Conservation (phyloP, 2,113 vertebrate species). For the Romanogobio albipinnatus region DNA sequence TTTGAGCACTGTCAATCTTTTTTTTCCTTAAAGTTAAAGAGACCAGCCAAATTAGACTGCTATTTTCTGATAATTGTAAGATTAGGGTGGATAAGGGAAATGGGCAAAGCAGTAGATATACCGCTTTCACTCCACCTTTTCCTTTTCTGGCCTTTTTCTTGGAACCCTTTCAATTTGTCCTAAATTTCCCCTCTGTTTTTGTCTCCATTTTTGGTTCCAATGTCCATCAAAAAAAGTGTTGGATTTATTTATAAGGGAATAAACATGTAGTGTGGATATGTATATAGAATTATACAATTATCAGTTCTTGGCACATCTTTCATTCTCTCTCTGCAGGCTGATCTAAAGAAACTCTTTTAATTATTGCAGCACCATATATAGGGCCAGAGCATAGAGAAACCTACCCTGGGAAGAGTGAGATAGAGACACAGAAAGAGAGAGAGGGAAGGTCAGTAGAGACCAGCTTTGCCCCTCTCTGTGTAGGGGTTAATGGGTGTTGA, state of each 20-base stretch:
- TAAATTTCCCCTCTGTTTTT: not conserved
- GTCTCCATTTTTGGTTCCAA: not conserved
- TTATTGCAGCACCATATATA: constrained; percentile 82
- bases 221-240: no score
- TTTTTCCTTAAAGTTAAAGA: constrained; percentile 83
- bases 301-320: not conserved
- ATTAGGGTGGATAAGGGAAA: constrained; percentile 80
- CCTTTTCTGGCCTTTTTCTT: not conserved
- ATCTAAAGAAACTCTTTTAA: constrained; percentile 82
- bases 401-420: constrained; percentile 17
- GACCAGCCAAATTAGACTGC: constrained; percentile 87
- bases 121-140: constrained; percentile 47
- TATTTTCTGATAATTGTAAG: constrained; percentile 88
- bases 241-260: no score
- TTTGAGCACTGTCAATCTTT: constrained; percentile 76
- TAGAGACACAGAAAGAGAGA: constrained; percentile 61
- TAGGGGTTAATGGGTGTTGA: constrained; percentile 99
- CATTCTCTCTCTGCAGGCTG: not conserved
- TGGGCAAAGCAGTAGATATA: not conserved
- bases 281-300: not conserved
- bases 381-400: constrained; percentile 18
- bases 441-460: constrained; percentile 81
- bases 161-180: not conserved
- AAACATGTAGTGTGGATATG: no score
- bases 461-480: constrained; percentile 92